A percentile compares a stretch with the other conserved stretches of the same genome.
These are phyloP conservation scores for Yoshiicerus persimilis DNA, from an alignment of 1,140 invertebrate species.

Conservation along the genomic window DNA sequence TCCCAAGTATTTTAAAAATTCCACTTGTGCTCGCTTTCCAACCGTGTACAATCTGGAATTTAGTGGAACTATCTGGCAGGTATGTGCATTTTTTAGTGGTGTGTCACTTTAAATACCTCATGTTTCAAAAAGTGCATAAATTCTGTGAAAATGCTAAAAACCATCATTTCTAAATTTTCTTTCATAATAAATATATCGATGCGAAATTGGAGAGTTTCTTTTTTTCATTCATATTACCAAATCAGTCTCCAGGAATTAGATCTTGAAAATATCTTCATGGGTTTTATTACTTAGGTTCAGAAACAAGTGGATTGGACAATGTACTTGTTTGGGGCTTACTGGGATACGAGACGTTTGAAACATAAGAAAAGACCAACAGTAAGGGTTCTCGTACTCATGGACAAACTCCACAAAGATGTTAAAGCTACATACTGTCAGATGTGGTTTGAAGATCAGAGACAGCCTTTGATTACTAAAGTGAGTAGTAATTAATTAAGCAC, in stretches of 20 bases:
- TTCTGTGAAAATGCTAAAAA: too few relatives aligned
- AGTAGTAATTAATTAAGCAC: neutral
- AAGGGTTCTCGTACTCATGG: neutral
- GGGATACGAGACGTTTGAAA: neutral
- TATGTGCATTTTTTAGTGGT: neutral
- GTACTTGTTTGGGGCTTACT: neutral
- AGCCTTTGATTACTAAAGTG: neutral
- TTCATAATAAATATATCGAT: too few relatives aligned
- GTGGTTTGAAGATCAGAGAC: neutral
- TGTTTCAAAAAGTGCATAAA: too few relatives aligned
- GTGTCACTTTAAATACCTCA: too few relatives aligned
- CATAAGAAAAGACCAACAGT: neutral
- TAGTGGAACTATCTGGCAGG: neutral
- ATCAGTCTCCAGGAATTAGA: too few relatives aligned
- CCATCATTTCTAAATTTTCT: too few relatives aligned
- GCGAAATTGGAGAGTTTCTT: too few relatives aligned
- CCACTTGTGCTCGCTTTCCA: neutral
- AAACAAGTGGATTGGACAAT: neutral
- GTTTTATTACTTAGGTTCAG: neutral
- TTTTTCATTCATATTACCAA: too few relatives aligned
- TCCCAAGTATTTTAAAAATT: neutral
- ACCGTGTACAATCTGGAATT: neutral
- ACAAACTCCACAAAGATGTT: neutral
- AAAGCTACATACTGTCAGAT: neutral
- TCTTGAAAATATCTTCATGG: too few relatives aligned